Evolutionary conservation across 2,797 vertebrate genomes (phyloP), one percentile per base, ranked within the genome.

Genomic region (Enteromius afrohamiltoni): DNA sequence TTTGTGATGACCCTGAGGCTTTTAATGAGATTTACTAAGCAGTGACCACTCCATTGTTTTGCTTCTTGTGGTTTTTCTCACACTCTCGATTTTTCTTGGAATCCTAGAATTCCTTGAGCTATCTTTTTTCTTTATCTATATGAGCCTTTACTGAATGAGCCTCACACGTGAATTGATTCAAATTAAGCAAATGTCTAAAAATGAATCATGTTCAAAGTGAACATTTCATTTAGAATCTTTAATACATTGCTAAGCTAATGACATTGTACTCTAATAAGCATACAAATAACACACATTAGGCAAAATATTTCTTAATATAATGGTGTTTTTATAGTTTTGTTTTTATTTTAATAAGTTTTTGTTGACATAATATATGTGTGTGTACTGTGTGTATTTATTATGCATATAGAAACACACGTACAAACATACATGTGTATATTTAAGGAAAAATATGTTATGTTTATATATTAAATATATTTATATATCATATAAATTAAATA

Each of bases 1-100:
- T 85, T 85, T 86, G 74, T n/a, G 1, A 79, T 88, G 85, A 91
- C 90, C 86, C 88, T 76, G 34, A 87, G 86, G 79, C 77, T 88
- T 26, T 83, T 88, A 86, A 87, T 89, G 81, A 91, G 83, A 62
- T 81, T 82, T 65, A 71, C 77, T 23, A 37, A 77, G 77, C 71
- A 77, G 73, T 77, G 40, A 68, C 64, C 85, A n/a, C 51, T 77
- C 37, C 70, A 62, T 21, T 55, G 26, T 9, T 65, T 40, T 70
- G 23, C 7, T 14, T 69, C 34, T 70, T 82, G 45, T 75, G 69
- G 6, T 21, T 21, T 77, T 58, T 71, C 55, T 83, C 34, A 85
- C 34, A 85, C 29, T 84, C 7, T 42, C 4, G 77, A n/a, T 17
- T 82, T 53, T 75, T 86, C 23, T 14, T 45, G 17, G 58, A 26